Base-by-base conservation (phyloP, 2,888 invertebrate genomes). In the Dilophus febrilis region DNA sequence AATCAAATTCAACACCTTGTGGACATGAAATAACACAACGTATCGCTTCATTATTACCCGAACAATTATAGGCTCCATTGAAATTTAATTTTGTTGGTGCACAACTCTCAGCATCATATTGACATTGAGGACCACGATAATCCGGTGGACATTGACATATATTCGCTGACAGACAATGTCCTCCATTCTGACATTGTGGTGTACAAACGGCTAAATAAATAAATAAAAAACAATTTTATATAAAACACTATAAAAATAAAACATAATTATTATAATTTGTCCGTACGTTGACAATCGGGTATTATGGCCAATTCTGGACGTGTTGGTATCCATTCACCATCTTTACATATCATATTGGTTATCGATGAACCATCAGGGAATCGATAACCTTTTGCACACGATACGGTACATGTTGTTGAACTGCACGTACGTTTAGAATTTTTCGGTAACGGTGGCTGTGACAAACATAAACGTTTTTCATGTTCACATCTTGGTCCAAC, bases 161-260 rank as follows among this genome's bases (percentile, higher is more conserved):
- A 53, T 87, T 79, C 10, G 75, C 69, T 0, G 79, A 68, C 1
- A 85, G 61, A 54, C 90, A 91, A n/a, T 70, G 68, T 0, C 90
- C 90, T 1, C 81, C 85, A 53, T 90, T 85, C 43, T 68, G 55
- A 52, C 90, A 91, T 0, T 76, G 68, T 1, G 84, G 85, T 38
- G 65, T 57, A 47, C 82, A 82, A 17, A 68, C 66, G 4, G 78
- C 73, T 71, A 53, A 19, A 58, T 55, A 48, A n/a, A n/a, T n/a
- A n/a, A n/a, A n/a, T n/a, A n/a, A n/a, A n/a, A n/a, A n/a, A n/a
- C n/a, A n/a, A n/a, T n/a, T n/a, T n/a, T n/a, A n/a, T n/a, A n/a
- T n/a, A n/a, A n/a, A n/a, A n/a, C n/a, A n/a, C n/a, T n/a, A n/a
- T n/a, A n/a, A n/a, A n/a, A n/a, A n/a, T n/a, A n/a, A n/a, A n/a